A percentile compares a stretch with the other conserved stretches of the same genome.
These are phyloP conservation scores for Empis stercorea DNA, from an alignment of 2,888 invertebrate genomes.

Conservation along the genomic window DNA sequence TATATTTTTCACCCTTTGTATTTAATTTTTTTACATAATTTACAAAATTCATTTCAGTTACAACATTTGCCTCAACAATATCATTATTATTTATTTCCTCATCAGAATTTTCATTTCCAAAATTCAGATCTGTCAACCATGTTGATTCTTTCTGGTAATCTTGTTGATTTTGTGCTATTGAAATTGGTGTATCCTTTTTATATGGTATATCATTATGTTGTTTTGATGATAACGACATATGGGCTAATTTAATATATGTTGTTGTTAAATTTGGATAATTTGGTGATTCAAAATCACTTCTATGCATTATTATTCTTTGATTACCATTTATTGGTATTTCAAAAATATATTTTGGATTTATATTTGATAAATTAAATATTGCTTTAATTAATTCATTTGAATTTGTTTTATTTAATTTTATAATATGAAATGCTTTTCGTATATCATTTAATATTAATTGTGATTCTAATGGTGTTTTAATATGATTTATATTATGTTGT, in stretches of 20 bases:
- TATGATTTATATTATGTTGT: no score
- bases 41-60: slow-evolving; percentile 17
- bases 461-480: neutral
- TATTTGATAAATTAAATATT: slow-evolving; percentile 24
- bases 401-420: neutral
- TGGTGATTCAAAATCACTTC: slow-evolving; percentile 26
- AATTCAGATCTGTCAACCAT: neutral
- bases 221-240: slow-evolving; percentile 1
- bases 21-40: slow-evolving; percentile 15
- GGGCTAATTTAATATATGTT: slow-evolving; percentile 14
- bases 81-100: slow-evolving; percentile 1
- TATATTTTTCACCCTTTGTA: neutral
- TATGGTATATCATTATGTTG: neutral
- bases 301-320: slow-evolving; percentile 18
- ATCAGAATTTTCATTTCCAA: neutral
- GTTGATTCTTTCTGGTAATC: neutral
- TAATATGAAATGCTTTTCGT: neutral
- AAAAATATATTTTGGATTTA: slow-evolving; percentile 26
- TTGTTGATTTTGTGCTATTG: neutral
- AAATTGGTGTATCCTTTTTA: neutral
- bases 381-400: slow-evolving; percentile 21
- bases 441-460: neutral
- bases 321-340: slow-evolving; percentile 18
- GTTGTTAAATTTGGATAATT: slow-evolving; percentile 28
- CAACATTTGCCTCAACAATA: slow-evolving; percentile 14